Evolutionary conservation across 2,888 invertebrate genomes (phyloP).

Genomic region (Drosophila imparisetae): DNA sequence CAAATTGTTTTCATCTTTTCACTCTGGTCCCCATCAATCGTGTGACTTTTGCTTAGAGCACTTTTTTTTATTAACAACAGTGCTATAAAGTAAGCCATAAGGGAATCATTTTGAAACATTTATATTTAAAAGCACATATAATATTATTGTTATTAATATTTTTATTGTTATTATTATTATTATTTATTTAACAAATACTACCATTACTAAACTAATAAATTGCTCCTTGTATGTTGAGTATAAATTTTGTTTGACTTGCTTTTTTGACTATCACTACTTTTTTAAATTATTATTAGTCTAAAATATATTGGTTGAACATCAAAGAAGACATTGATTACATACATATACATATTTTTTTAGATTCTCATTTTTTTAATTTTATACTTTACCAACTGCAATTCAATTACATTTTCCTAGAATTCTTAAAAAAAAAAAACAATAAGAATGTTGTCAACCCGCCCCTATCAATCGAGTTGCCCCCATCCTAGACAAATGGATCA

Average conservation of each 20-base stretch:
- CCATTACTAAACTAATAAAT: neutral
- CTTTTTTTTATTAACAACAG: conserved; percentile 10
- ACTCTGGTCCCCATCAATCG: conserved; percentile 5
- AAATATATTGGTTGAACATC: neutral
- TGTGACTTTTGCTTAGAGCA: conserved; percentile 15
- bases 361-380: neutral
- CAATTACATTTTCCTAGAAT: neutral
- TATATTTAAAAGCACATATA: neutral
- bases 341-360: no score
- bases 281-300: neutral
- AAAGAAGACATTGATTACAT: neutral
- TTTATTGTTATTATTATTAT: no score
- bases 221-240: neutral
- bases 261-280: neutral
- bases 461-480: conserved; percentile 37
- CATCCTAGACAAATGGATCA: conserved; percentile 15
- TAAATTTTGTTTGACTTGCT: neutral
- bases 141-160: neutral
- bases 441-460: conserved; percentile 21
- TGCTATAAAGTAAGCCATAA: neutral
- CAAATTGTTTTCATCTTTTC: conserved; percentile 72
- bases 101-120: neutral
- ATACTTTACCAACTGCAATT: neutral
- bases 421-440: no score
- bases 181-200: neutral